phyloP scores from a whole-genome alignment of 2,888 invertebrate genomes.

The Hedya salicella region DNA sequence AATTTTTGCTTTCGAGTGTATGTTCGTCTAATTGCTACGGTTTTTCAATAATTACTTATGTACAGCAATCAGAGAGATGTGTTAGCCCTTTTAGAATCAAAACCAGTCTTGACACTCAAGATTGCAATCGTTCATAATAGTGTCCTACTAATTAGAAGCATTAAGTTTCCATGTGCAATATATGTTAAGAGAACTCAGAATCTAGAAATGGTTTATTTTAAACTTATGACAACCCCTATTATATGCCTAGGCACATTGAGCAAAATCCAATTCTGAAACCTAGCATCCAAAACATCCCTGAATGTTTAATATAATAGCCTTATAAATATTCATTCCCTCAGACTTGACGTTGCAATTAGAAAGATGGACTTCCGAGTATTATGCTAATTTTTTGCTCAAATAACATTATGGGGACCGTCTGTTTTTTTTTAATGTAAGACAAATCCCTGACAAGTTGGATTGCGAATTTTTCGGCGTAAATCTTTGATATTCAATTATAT shows the following conservation, averaged over 20 bases:
- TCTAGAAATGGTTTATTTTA: too few relatives aligned
- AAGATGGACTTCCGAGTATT: slow-evolving; percentile 61
- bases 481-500: slow-evolving; percentile 37
- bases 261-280: background rate
- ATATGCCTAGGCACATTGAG: background rate
- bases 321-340: slow-evolving; percentile 59
- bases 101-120: too few relatives aligned
- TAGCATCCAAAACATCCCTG: slow-evolving; percentile 34
- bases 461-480: slow-evolving; percentile 16
- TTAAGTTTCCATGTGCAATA: too few relatives aligned
- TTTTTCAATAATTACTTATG: too few relatives aligned
- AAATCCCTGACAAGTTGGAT: slow-evolving; percentile 41
- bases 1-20: too few relatives aligned
- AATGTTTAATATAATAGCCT: slow-evolving; percentile 37
- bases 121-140: too few relatives aligned
- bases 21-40: too few relatives aligned
- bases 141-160: too few relatives aligned
- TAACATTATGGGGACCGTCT: slow-evolving; percentile 42
- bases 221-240: too few relatives aligned
- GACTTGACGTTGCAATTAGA: slow-evolving; percentile 60
- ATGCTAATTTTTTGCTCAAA: slow-evolving; percentile 54
- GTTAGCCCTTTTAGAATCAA: too few relatives aligned
- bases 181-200: too few relatives aligned
- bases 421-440: slow-evolving; percentile 42
- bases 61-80: too few relatives aligned